Evolutionary conservation across 2,113 vertebrate species (phyloP).

Genomic region (Indicator maculatus): DNA sequence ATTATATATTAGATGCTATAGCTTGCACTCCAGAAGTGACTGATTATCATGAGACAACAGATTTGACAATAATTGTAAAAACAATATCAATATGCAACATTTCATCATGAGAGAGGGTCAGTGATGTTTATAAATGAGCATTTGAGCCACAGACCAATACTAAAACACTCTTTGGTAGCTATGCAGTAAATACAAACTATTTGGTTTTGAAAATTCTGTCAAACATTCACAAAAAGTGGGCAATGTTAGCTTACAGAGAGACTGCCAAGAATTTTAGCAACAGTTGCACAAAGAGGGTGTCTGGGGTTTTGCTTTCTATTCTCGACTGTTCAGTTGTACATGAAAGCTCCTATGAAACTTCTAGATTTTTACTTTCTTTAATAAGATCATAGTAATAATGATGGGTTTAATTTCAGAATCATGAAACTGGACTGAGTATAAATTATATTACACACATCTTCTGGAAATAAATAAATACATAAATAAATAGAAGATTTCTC

Average conservation of each 20-base stretch:
- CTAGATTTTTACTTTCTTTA: not conserved
- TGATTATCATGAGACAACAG: slow-evolving; percentile 24
- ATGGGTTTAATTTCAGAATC: not conserved
- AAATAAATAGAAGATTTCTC: not conserved
- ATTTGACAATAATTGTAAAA: not conserved
- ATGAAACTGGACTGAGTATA: not conserved
- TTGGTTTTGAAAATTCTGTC: not conserved
- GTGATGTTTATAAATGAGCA: not conserved
- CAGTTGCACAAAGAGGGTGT: not conserved
- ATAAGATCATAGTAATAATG: not conserved
- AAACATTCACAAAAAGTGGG: not conserved
- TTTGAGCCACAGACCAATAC: not conserved
- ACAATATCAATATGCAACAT: not conserved
- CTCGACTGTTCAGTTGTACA: not conserved
- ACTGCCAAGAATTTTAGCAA: not conserved
- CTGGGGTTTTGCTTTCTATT: not conserved
- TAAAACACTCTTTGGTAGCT: not conserved
- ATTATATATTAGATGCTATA: not conserved
- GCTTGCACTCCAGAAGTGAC: not conserved
- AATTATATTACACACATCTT: not conserved
- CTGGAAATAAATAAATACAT: not conserved
- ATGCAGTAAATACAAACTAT: not conserved
- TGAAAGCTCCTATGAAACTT: not conserved
- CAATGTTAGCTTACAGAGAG: not conserved
- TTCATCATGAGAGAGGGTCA: not conserved